Evolutionary conservation across 2,113 vertebrate species (phyloP), one percentile per base, ranked within the genome.

Genomic region (Apodemus sylvaticus): DNA sequence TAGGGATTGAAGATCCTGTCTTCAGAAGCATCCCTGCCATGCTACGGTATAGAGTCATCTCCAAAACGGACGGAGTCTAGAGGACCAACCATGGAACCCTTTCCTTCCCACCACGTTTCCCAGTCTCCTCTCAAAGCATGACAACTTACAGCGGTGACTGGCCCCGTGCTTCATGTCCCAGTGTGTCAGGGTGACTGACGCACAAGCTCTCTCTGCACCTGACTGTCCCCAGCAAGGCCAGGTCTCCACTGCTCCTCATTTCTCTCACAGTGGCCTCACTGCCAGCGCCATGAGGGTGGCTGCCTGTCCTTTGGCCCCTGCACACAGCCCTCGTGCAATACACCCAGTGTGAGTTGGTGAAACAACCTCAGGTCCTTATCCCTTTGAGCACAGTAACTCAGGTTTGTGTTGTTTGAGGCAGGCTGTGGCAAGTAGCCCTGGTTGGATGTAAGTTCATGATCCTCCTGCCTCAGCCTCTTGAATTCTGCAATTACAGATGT

Each of bases 141-240:
- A 17, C 70, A 13, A 31, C 64, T 13, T 66, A 66, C 29, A 66
- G 64, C n/a, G 1, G 5, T 51, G n/a, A 34, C 70, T 71, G 45
- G 51, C 42, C 68, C 91, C 66, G 60, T 48, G 81, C 90, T 87
- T 96, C 42, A 68, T 68, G 95, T 91, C 93, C 94, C 93, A 4
- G 51, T 73, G 91, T 73, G 64, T 66, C 64, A 66, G 64, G 64
- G 64, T 31, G 64, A 66, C 64, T 31, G 64, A 66, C 11, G 3
- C 29, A 8, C 26, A 66, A 12, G 29, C 29, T 66, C 9, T 66
- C 29, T 31, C 70, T 39, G 34, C 31, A 3, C 22, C 86, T 2
- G 45, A 71, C 81, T 53, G 39, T 34, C 73, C 13, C 13, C 0
- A 11, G 16, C 36, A n/a, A 48, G 55, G 16, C 7, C 1, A 26